Conservation (phyloP, 2,888 invertebrate species). For the Nomada ruficornis region DNA sequence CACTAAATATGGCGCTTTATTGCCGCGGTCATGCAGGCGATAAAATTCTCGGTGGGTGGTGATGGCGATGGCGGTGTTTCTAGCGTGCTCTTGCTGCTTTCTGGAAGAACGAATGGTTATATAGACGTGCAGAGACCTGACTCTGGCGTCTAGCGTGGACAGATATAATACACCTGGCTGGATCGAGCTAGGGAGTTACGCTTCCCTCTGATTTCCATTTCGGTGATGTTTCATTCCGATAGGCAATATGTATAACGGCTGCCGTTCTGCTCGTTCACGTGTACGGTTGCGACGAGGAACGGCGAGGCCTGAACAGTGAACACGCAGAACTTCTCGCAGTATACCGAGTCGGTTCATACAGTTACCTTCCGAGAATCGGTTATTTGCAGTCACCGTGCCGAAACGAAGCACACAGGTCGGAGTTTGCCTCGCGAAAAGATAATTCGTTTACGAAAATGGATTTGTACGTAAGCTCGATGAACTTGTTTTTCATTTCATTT, state of each 20-base stretch:
- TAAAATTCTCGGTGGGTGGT: constrained; percentile 64
- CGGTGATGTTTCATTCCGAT: constrained; percentile 51
- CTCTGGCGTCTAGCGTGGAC: constrained; percentile 37
- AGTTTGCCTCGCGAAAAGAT: neutral
- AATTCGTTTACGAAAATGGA: constrained; percentile 26
- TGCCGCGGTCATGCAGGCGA: constrained; percentile 51
- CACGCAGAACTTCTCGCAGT: constrained; percentile 15
- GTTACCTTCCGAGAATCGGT: constrained; percentile 29
- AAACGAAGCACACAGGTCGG: constrained; percentile 1
- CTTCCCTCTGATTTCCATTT: constrained; percentile 52
- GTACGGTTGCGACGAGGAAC: constrained; percentile 7
- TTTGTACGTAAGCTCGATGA: neutral
- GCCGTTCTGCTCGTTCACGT: constrained; percentile 31
- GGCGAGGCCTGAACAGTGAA: constrained; percentile 26
- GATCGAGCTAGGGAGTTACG: constrained; percentile 32
- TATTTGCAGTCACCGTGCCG: constrained; percentile 32
- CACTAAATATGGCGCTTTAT: constrained; percentile 64
- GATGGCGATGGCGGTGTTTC: constrained; percentile 4
- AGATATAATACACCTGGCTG: constrained; percentile 18
- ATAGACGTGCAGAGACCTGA: constrained; percentile 19
- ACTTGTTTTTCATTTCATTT: no score
- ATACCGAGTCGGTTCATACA: constrained; percentile 29
- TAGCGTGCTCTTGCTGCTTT: constrained; percentile 38
- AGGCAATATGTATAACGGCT: constrained; percentile 48
- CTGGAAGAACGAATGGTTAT: constrained; percentile 50